These are phyloP conservation scores for Dicrostonyx torquatus DNA, from an alignment of 2,797 vertebrate genomes.

Conservation along the genomic window DNA sequence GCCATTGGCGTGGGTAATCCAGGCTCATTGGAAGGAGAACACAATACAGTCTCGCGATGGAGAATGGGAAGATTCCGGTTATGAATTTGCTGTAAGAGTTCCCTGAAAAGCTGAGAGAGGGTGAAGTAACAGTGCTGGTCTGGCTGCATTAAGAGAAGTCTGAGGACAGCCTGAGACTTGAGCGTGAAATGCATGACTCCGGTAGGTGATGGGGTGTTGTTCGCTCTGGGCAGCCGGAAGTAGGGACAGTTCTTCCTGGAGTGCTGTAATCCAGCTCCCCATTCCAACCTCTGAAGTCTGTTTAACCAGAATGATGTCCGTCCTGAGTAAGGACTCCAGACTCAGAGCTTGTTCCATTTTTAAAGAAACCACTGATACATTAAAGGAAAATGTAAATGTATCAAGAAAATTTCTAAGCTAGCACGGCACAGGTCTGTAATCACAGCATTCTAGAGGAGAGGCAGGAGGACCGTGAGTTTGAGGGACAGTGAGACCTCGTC, in stretches of 20 bases:
- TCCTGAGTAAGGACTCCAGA: conserved; percentile 22
- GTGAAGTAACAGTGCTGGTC: background rate
- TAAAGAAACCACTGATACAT: conserved; percentile 35
- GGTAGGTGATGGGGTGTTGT: background rate
- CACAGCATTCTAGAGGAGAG: background rate
- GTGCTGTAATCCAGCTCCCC: background rate
- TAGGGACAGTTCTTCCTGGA: background rate
- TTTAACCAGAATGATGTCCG: background rate
- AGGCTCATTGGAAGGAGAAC: background rate
- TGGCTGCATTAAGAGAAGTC: background rate
- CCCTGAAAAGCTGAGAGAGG: background rate
- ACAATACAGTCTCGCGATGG: background rate
- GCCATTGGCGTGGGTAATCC: background rate
- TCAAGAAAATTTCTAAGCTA: background rate
- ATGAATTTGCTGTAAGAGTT: background rate
- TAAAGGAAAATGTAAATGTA: conserved; percentile 20
- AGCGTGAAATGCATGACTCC: background rate
- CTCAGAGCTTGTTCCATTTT: background rate
- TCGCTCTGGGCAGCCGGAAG: background rate
- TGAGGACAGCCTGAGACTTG: background rate
- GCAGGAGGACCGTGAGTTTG: background rate
- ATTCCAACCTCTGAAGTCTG: background rate
- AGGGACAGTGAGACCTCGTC: background rate
- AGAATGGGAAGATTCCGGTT: background rate
- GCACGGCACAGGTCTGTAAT: background rate